A percentile compares a stretch with the other conserved stretches of the same genome.
Conservation (phyloP, 1,140 invertebrate species). For the Lucilia sericata region DNA sequence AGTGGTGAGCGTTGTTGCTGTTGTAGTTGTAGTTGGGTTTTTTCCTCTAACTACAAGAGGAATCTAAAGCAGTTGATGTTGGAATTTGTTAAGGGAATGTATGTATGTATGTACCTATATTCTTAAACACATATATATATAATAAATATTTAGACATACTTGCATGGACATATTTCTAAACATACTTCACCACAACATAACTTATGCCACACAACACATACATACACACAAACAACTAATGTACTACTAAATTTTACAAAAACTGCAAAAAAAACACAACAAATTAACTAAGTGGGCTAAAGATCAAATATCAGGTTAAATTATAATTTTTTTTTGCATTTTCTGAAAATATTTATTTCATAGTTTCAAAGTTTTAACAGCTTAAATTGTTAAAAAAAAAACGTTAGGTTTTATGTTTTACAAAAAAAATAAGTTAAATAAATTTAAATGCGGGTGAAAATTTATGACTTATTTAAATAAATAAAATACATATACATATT, state of each 20-base stretch:
- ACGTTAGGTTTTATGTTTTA: too few relatives aligned
- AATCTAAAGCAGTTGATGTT: background rate
- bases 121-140: too few relatives aligned
- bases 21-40: background rate
- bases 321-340: too few relatives aligned
- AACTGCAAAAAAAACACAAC: background rate
- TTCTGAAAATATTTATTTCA: too few relatives aligned
- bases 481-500: too few relatives aligned
- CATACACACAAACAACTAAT: background rate
- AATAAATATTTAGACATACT: background rate
- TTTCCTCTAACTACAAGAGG: background rate
- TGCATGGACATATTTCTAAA: background rate
- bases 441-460: too few relatives aligned
- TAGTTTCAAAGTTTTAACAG: too few relatives aligned
- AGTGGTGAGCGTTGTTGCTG: background rate
- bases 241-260: background rate
- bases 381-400: too few relatives aligned
- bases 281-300: slow-evolving; percentile 15
- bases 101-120: too few relatives aligned
- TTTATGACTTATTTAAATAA: too few relatives aligned
- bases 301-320: slow-evolving; percentile 24
- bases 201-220: background rate
- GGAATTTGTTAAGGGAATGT: slow-evolving; percentile 9
- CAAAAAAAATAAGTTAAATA: too few relatives aligned
- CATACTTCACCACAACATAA: background rate